Base-by-base conservation (phyloP, 2,888 invertebrate genomes). In the Salticus scenicus region DNA sequence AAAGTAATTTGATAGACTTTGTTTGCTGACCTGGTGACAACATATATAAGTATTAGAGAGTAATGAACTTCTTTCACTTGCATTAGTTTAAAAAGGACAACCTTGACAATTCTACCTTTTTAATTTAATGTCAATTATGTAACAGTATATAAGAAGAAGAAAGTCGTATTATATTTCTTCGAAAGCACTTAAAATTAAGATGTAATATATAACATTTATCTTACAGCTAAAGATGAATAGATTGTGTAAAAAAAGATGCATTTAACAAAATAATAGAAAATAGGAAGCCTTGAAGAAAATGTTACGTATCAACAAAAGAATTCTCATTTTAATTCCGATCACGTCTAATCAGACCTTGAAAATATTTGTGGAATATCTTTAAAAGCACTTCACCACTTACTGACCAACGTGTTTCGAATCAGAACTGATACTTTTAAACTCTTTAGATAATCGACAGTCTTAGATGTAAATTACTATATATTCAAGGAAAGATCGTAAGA, bases 281-380 rank as follows among this genome's bases (percentile, higher is more conserved):
- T 66, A n/a, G 0, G 30, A 66, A 66, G 66, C 66, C 14, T 66
- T 12, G 66, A 66, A 31, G 31, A 30, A 31, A 31, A 66, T 69
- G n/a, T 2, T 24, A 63, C 72, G 57, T 76, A 33, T 83, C 66
- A 83, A 37, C 70, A 64, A 71, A 82, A 83, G 57, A 17, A 77
- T 51, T 41, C 42, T 42, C 47, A 28, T 47, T 10, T 28, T 76
- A 28, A 83, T 72, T 77, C 83, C 1, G 27, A 28, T 71, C 83
- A 83, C 83, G 83, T 83, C 47, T 66, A 27, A 33, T 24, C 17
- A 77, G 77, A 83, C 83, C 83, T 83, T 83, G 83, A 82, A 75
- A 83, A 75, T 75, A 67, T n/a, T n/a, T 83, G 83, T 83, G 76
- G 83, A 77, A 83, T 77, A 77, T 72, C 83, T 66, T 70, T 66